phyloP scores from a whole-genome alignment of 2,888 invertebrate genomes.

The Stenolophus ochropezus region DNA sequence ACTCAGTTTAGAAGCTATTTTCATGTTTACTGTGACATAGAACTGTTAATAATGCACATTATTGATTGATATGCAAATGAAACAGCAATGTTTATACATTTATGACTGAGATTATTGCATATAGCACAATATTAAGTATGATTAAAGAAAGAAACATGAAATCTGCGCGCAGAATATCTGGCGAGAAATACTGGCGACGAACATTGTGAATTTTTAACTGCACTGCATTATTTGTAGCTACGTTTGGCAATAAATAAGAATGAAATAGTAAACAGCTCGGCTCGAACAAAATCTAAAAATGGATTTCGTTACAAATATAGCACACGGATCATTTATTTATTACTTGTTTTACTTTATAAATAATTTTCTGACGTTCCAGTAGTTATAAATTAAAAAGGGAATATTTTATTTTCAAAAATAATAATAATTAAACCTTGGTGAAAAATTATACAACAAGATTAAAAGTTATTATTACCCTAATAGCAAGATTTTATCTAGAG shows the following conservation, averaged over 20 bases:
- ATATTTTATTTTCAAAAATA: no score
- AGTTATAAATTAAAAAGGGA: no score
- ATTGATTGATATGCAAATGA: no score
- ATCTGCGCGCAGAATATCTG: background rate
- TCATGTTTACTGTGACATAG: no score
- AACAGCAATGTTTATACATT: no score
- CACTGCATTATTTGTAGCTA: constrained; percentile 34
- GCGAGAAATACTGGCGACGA: constrained; percentile 22
- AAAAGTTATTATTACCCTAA: no score
- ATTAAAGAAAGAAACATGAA: background rate
- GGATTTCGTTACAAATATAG: constrained; percentile 28
- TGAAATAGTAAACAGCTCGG: constrained; percentile 45
- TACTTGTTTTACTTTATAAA: constrained; percentile 27
- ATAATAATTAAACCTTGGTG: no score
- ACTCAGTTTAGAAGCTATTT: no score
- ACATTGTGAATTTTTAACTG: constrained; percentile 39
- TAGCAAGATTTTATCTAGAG: no score
- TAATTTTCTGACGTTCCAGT: background rate
- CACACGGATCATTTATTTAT: constrained; percentile 27
- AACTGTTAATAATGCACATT: no score
- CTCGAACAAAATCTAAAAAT: constrained; percentile 36
- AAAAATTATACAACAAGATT: no score
- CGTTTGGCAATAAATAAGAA: constrained; percentile 48
- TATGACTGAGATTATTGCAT: no score
- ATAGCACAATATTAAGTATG: background rate